Conservation (phyloP, 2,113 vertebrate genomes). For the Gnathonemus longibarbis region DNA sequence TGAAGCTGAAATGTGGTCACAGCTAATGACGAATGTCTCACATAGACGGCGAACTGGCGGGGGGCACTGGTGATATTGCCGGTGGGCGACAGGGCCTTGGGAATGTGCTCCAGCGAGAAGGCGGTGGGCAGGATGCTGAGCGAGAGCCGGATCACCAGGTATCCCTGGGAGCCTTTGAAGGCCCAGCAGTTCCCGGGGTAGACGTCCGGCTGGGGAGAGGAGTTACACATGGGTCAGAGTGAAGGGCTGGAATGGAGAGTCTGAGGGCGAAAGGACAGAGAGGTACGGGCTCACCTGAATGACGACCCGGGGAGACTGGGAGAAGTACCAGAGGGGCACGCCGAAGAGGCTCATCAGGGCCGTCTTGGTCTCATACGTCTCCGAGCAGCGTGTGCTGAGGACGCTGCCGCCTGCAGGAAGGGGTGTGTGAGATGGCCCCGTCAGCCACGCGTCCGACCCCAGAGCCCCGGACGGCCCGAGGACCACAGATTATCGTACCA, state of each 20-base stretch:
- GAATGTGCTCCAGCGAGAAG: conserved; percentile 86
- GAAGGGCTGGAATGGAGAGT: background rate
- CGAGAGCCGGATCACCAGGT: conserved; percentile 81
- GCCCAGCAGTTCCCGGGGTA: conserved; percentile 97
- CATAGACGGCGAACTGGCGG: conserved; percentile 76
- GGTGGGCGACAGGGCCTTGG: conserved; percentile 79
- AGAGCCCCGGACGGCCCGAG: background rate
- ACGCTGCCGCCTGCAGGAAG: conserved; percentile 77
- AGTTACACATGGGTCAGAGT: background rate
- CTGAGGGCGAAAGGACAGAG: background rate
- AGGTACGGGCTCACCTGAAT: conserved; percentile 75
- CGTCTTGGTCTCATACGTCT: conserved; percentile 86
- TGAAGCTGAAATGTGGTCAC: background rate
- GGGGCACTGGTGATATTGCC: conserved; percentile 87
- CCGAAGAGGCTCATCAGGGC: conserved; percentile 89
- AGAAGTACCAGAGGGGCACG: conserved; percentile 87
- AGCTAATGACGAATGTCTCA: conserved; percentile 52
- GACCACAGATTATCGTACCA: background rate
- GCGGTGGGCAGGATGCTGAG: conserved; percentile 71
- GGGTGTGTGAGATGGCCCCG: too few species aligned
- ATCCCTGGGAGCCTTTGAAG: conserved; percentile 87
- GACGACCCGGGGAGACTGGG: conserved; percentile 85
- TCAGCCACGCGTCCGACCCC: background rate
- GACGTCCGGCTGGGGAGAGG: conserved; percentile 72
- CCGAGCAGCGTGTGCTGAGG: conserved; percentile 87